These are phyloP conservation scores for Limenitis camilla DNA, from an alignment of 2,888 invertebrate species.

Conservation along the genomic window DNA sequence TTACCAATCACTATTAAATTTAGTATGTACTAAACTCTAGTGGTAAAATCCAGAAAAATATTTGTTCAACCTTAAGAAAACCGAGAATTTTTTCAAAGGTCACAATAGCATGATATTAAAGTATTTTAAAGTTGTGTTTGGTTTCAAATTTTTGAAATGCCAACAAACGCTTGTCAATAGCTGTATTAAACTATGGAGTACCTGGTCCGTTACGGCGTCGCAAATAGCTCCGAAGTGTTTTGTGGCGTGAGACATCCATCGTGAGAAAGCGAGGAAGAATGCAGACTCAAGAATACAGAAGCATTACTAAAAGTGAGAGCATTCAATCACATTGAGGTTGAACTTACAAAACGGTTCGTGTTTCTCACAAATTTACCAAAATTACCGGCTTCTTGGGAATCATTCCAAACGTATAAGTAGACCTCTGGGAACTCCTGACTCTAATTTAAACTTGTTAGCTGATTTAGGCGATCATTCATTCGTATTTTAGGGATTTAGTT, in stretches of 20 bases:
- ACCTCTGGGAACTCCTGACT: conserved; percentile 11
- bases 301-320: conserved; percentile 47
- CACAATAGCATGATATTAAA: neutral
- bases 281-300: conserved; percentile 36
- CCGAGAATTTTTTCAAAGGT: neutral
- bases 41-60: too few relatives aligned
- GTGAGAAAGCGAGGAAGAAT: conserved; percentile 44
- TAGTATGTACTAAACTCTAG: too few relatives aligned
- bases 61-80: too few relatives aligned
- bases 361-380: conserved; percentile 34
- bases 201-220: conserved; percentile 21
- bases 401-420: conserved; percentile 20
- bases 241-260: conserved; percentile 28
- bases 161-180: neutral
- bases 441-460: conserved; percentile 6
- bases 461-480: too few relatives aligned
- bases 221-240: conserved; percentile 19
- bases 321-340: conserved; percentile 39
- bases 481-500: too few relatives aligned
- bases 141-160: neutral
- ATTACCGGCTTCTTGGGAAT: conserved; percentile 26
- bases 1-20: too few relatives aligned
- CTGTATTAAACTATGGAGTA: conserved; percentile 10
- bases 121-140: neutral
- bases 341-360: conserved; percentile 22